Evolutionary conservation across 2,113 vertebrate species (phyloP), one percentile per base, ranked within the genome.

Genomic region (Spheniscus mendiculus): DNA sequence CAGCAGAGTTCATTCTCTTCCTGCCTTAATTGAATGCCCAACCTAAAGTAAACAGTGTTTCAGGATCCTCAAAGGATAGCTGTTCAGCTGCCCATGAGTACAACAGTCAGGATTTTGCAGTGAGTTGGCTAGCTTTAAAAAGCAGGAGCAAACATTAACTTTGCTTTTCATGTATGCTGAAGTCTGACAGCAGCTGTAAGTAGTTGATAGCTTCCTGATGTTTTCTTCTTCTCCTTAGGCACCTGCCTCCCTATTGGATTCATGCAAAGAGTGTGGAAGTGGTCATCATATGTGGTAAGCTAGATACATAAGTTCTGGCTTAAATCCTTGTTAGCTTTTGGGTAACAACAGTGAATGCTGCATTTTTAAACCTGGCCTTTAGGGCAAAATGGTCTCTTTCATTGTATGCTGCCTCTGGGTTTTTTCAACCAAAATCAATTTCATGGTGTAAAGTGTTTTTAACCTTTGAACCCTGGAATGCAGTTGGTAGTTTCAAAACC

Each of bases 271-370:
- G 8, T 78, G 93, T 13, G 97, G 92, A 97, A 97, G 98, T 49
- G 94, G 80, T 81, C 96, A 91, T 30, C 95, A 34, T 61, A 89
- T 36, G 34, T 97, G 98, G 98, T 98, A 97, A 97, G 98, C 62
- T 47, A 18, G 40, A 42, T 56, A 19, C 9, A 11, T 8, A 70
- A 79, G 17, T 56, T 91, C 26, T 71, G 11, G 3, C 63, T 92
- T 80, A 67, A 83, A 42, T 52, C 23, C 29, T 53, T 3, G 1
- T 47, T 79, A 67, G 30, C 18, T 89, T 77, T 76, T 45, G 56
- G 19, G 4, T 72, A 65, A 1, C 78, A 78, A 38, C 10, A 62
- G 9, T n/a, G 11, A 22, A 26, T 50, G 29, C 38, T 87, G 52
- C 36, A 14, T 67, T 59, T 91, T 78, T 85, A 78, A 93, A 87